These are phyloP conservation scores for Dufourea novaeangliae DNA, from an alignment of 1,140 invertebrate genomes.

Conservation along the genomic window DNA sequence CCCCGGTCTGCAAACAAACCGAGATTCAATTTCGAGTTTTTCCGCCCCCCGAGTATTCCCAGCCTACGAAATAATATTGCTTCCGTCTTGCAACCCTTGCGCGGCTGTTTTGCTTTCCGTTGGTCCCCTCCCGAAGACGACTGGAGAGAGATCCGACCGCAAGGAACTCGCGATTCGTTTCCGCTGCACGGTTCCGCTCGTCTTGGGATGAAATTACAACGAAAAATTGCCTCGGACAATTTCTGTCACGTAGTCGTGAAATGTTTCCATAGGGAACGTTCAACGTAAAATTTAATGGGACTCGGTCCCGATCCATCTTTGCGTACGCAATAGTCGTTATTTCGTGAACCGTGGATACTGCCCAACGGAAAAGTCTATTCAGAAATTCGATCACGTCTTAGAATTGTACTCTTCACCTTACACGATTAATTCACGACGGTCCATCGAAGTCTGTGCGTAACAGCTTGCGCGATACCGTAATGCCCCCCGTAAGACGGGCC, in stretches of 20 bases:
- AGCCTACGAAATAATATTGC: conserved; percentile 26
- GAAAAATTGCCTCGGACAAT: not conserved
- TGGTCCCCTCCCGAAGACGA: too few relatives aligned
- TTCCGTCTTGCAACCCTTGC: not conserved
- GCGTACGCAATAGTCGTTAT: too few relatives aligned
- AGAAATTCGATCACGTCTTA: too few relatives aligned
- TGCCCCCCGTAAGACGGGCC: not conserved
- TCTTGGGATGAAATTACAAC: not conserved
- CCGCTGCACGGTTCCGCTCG: not conserved
- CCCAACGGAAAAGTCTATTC: too few relatives aligned
- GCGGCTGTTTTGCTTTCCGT: not conserved
- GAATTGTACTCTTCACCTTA: too few relatives aligned
- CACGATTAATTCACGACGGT: too few relatives aligned
- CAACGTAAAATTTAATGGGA: conserved; percentile 3
- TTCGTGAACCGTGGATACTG: too few relatives aligned
- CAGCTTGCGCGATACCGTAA: too few relatives aligned
- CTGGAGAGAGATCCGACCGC: not conserved
- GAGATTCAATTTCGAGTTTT: conserved; percentile 18
- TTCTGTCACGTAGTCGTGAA: too few relatives aligned
- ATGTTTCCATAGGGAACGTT: not conserved
- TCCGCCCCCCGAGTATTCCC: not conserved
- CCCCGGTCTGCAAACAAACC: not conserved
- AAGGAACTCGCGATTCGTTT: not conserved
- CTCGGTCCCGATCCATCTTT: too few relatives aligned
- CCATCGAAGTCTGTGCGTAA: too few relatives aligned